Conservation (phyloP, 1,140 invertebrate genomes). For the Zaprionus lachaisei region DNA sequence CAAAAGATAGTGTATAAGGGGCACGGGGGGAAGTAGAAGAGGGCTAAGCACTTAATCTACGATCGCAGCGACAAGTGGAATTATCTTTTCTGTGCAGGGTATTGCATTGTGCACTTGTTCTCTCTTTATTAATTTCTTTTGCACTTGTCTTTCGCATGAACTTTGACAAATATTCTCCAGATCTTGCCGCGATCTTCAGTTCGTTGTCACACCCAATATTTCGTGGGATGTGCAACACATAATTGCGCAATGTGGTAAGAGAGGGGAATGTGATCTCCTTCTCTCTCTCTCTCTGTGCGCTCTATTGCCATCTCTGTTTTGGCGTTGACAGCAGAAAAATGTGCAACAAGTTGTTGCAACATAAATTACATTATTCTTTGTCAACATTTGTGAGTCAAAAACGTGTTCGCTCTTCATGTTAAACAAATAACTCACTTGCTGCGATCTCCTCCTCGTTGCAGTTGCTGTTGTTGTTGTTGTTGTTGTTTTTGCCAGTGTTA, state of each 20-base stretch:
- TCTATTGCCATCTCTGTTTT: slow-evolving; percentile 2
- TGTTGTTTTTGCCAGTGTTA: slow-evolving; percentile 54
- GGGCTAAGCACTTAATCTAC: slow-evolving; percentile 48
- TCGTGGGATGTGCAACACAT: neutral
- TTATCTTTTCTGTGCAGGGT: slow-evolving; percentile 3
- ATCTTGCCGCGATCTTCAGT: slow-evolving; percentile 2
- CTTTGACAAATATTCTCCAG: slow-evolving; percentile 11
- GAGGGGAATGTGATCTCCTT: neutral
- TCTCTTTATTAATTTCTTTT: neutral
- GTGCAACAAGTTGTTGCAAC: slow-evolving; percentile 49
- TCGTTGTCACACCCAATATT: neutral
- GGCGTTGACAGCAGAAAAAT: slow-evolving; percentile 38
- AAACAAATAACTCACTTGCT: slow-evolving; percentile 81
- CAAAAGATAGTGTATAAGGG: slow-evolving; percentile 28
- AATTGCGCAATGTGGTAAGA: neutral
- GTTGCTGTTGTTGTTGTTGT: slow-evolving; percentile 41
- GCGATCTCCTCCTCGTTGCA: slow-evolving; percentile 14
- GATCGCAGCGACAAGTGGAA: slow-evolving; percentile 60
- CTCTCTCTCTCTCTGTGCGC: slow-evolving; percentile 1
- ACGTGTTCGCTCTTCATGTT: slow-evolving; percentile 78
- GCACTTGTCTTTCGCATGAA: slow-evolving; percentile 6
- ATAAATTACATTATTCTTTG: slow-evolving; percentile 83
- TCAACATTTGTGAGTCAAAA: slow-evolving; percentile 83
- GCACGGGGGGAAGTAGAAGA: neutral
- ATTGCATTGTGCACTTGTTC: neutral